phyloP scores from a whole-genome alignment of 2,113 vertebrate genomes.

The Campylomormyrus numenius region DNA sequence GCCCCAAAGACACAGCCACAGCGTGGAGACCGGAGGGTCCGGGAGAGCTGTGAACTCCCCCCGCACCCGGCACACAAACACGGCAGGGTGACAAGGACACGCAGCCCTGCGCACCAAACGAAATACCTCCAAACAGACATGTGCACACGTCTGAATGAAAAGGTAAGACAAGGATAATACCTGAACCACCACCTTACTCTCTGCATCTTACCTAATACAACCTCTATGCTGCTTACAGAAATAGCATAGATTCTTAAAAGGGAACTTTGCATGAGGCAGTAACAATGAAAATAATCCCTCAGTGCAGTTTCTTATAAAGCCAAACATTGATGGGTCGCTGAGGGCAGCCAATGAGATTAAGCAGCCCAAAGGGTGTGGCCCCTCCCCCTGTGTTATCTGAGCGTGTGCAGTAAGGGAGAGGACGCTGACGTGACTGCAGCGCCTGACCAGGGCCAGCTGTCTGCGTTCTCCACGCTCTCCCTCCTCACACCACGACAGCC shows the following conservation, averaged over 20 bases:
- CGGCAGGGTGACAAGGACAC: not conserved
- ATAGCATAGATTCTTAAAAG: not conserved
- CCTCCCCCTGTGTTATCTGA: not conserved
- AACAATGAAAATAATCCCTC: not conserved
- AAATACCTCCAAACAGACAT: not conserved
- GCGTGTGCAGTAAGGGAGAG: not conserved
- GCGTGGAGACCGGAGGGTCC: not conserved
- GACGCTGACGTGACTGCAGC: not conserved
- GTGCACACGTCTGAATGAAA: not conserved
- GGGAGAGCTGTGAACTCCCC: not conserved
- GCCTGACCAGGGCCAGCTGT: not conserved
- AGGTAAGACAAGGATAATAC: not conserved
- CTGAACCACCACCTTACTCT: not conserved
- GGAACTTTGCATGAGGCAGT: not conserved
- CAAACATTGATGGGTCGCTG: not conserved
- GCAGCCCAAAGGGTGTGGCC: no score
- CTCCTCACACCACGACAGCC: not conserved
- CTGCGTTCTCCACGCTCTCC: not conserved
- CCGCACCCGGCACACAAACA: not conserved
- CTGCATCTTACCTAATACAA: not conserved
- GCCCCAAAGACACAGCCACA: not conserved
- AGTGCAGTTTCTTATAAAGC: not conserved
- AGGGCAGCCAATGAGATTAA: slow-evolving; percentile 1
- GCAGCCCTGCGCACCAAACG: not conserved
- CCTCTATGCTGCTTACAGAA: not conserved